Base-by-base conservation (phyloP, 2,888 invertebrate species). In the Eupeodes latifasciatus region DNA sequence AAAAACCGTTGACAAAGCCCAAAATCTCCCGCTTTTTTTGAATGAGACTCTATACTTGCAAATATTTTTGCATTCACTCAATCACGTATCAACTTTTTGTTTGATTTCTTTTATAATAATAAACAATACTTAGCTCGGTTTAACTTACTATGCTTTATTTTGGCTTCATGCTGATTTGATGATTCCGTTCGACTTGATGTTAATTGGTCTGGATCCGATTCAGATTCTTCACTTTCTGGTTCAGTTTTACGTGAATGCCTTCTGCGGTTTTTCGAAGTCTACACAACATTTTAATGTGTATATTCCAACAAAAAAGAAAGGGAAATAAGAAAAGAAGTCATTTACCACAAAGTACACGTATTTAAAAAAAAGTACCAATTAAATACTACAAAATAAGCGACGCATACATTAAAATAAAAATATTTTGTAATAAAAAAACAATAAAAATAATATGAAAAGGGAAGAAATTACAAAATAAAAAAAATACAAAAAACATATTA, bases 161-260 rank as follows among this genome's bases (percentile, higher is more conserved):
- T 96, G 92, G 95, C 95, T 92, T 96, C 96, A 91, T 96, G 94
- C 91, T 96, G 96, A 94, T 96, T 96, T 92, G 96, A 96, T 91
- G 96, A 96, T 94, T 96, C 96, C 79, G 96, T 96, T 91, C 96
- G 94, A 92, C 96, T 96, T 89, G 96, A 96, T 89, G 96, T 96
- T 91, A 96, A 92, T 91, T 96, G 96, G 91, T 96, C 96, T 90
- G 95, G 95, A 94, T 96, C 96, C 90, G 96, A 96, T 93, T 96
- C 96, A 91, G 96, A 96, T 91, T 96, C 96, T 92, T 96, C 96
- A 91, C 95, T 96, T 92, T 96, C 96, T 76, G 95, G 95, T 91
- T 96, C 96, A 40, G 95, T 95, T 94, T 96, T 96, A 91, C 96
- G 93, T 57, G 94, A 95, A 91, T 95, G 94, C 89, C 96, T 94